Evolutionary conservation across 2,888 invertebrate genomes (phyloP), one percentile per base, ranked within the genome.

Genomic region (Taphrorychus bicolor): DNA sequence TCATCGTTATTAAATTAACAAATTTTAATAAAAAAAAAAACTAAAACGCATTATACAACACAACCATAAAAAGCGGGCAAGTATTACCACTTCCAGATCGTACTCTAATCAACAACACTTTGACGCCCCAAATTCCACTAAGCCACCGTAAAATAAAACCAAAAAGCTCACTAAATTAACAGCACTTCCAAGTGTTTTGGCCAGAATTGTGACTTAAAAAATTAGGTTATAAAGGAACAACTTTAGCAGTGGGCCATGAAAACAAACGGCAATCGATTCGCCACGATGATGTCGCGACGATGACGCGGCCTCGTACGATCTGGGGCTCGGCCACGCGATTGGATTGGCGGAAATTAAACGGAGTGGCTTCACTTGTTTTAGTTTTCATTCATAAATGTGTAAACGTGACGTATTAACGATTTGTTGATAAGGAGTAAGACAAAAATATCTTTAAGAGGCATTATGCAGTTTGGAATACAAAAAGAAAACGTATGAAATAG

Each of bases 271-370:
- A 22, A 54, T 45, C 62, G 62, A 54, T 56, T 56, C 5, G 41
- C 52, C 40, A 52, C 51, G 23, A 54, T 16, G n/a, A 54, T 54
- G 54, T 48, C 49, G 54, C 56, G 58, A 40, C 14, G 14, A 19
- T 57, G 58, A 57, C 57, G 58, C 40, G 58, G 58, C 49, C 49
- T 64, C 63, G 63, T 64, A 64, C 51, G 58, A 58, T 62, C 62
- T 48, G 62, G 14, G 48, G 62, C 54, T 45, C 32, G 56, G 54
- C 48, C 11, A 56, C 49, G 62, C 52, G 9, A 51, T 51, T 51
- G 60, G 42, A 51, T 21, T 51, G 60, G 53, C 16, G 23, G 16
- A 53, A 61, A 59, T 18, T 49, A 32, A 59, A 60, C 60, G 42
- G 45, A 61, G 52, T 56, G 21, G 54, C 48, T 42, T 59, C 59